phyloP scores from a whole-genome alignment of 2,797 vertebrate species.

The Phaenicophaeus curvirostris region DNA sequence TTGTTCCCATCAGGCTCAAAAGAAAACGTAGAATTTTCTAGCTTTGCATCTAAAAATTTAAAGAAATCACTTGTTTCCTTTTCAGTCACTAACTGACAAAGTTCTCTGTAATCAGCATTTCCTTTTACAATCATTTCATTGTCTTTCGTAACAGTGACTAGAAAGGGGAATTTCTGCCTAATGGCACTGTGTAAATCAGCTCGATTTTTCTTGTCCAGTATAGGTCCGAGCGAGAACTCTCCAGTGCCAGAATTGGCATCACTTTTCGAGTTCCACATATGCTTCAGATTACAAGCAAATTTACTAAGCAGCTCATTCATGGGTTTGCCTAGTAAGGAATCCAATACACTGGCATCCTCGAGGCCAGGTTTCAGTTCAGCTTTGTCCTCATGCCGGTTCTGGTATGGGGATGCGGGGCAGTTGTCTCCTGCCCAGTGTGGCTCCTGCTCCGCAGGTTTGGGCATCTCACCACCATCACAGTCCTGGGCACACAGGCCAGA shows the following conservation, averaged over 20 bases:
- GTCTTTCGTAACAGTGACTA: slow-evolving; percentile 87
- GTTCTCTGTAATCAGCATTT: slow-evolving; percentile 87
- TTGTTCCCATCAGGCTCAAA: slow-evolving; percentile 87
- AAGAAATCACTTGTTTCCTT: slow-evolving; percentile 90
- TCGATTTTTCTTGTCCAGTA: slow-evolving; percentile 84
- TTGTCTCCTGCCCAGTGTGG: neutral
- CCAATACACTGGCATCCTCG: slow-evolving; percentile 29
- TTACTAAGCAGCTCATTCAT: slow-evolving; percentile 76
- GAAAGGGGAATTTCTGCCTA: slow-evolving; percentile 87
- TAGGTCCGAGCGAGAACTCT: slow-evolving; percentile 82
- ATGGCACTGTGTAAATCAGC: slow-evolving; percentile 86
- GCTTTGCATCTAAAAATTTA: slow-evolving; percentile 90
- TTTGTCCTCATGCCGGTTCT: neutral
- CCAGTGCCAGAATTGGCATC: neutral
- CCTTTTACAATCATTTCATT: slow-evolving; percentile 85
- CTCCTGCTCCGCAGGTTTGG: neutral
- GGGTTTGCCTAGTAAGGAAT: slow-evolving; percentile 77
- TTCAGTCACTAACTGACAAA: slow-evolving; percentile 86
- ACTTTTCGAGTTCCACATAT: slow-evolving; percentile 23
- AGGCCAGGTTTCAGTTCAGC: neutral
- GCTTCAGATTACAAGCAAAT: slow-evolving; percentile 81
- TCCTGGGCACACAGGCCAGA: neutral
- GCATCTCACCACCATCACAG: fast-evolving
- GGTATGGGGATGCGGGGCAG: neutral
- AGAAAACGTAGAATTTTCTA: slow-evolving; percentile 84